Evolutionary conservation across 2,888 invertebrate species (phyloP).

Genomic region (Noctua comes): DNA sequence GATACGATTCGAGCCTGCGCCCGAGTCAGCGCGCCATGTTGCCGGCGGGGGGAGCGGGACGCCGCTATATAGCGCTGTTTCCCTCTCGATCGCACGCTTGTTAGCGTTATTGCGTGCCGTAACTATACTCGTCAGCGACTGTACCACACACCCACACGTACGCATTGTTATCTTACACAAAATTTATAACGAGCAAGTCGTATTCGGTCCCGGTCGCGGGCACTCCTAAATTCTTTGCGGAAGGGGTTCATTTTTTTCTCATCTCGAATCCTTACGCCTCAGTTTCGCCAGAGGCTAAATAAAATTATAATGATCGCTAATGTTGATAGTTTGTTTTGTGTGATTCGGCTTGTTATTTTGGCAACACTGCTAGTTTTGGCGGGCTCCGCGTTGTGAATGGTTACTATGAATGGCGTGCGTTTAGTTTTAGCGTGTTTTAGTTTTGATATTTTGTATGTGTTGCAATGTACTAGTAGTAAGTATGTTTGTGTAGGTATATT

Average conservation of each 20-base stretch:
- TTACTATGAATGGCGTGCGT: slow-evolving; percentile 74
- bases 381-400: slow-evolving; percentile 75
- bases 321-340: slow-evolving; percentile 79
- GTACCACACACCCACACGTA: slow-evolving; percentile 89
- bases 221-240: slow-evolving; percentile 89
- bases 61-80: slow-evolving; percentile 74
- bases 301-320: slow-evolving; percentile 81
- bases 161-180: slow-evolving; percentile 89
- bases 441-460: slow-evolving; percentile 68
- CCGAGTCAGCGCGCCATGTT: slow-evolving; percentile 90
- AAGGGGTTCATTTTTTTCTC: slow-evolving; percentile 84
- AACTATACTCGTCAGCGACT: slow-evolving; percentile 89
- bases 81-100: slow-evolving; percentile 86
- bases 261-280: slow-evolving; percentile 75
- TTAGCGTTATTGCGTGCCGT: slow-evolving; percentile 90
- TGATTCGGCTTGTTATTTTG: slow-evolving; percentile 80
- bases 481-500: slow-evolving; percentile 59
- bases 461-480: slow-evolving; percentile 54
- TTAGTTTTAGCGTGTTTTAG: slow-evolving; percentile 65
- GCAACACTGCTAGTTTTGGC: slow-evolving; percentile 80
- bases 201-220: slow-evolving; percentile 86
- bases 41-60: slow-evolving; percentile 82
- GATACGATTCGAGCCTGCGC: slow-evolving; percentile 92
- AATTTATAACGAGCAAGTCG: slow-evolving; percentile 89
- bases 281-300: slow-evolving; percentile 79